A percentile compares a stretch with the other conserved stretches of the same genome.
These are phyloP conservation scores for Oreamnos americanus DNA, from an alignment of 2,113 vertebrate genomes.

Conservation along the genomic window DNA sequence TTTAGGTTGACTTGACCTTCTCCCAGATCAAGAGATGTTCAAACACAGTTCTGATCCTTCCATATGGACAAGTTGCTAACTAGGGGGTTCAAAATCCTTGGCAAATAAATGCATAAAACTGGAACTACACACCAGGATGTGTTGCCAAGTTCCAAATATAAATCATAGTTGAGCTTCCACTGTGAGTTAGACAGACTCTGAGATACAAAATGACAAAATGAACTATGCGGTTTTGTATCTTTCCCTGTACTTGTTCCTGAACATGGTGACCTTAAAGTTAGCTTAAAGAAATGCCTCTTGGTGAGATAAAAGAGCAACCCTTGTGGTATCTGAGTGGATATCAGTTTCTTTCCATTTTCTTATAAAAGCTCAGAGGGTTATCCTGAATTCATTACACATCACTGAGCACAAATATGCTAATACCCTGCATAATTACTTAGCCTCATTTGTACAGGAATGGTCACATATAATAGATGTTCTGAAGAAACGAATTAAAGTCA, in stretches of 20 bases:
- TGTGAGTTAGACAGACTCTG: neutral
- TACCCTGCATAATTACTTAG: neutral
- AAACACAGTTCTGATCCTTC: neutral
- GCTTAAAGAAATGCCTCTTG: neutral
- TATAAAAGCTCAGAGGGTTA: neutral
- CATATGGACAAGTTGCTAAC: neutral
- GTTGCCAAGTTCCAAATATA: neutral
- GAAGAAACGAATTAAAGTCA: neutral
- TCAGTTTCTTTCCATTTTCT: neutral
- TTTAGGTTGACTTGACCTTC: neutral
- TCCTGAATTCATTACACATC: neutral
- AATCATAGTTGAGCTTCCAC: neutral
- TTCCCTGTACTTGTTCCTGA: neutral
- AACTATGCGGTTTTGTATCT: neutral
- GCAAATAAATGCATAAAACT: neutral
- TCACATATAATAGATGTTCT: constrained; percentile 14
- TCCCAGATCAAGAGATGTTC: neutral
- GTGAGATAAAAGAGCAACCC: neutral
- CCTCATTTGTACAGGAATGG: constrained; percentile 4
- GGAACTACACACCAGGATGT: neutral
- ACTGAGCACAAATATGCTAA: neutral
- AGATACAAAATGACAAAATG: neutral
- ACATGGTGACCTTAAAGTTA: neutral
- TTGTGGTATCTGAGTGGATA: neutral
- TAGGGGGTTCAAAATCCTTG: neutral